phyloP scores from a whole-genome alignment of 1,140 invertebrate genomes.

The Meloidogyne chitwoodi region DNA sequence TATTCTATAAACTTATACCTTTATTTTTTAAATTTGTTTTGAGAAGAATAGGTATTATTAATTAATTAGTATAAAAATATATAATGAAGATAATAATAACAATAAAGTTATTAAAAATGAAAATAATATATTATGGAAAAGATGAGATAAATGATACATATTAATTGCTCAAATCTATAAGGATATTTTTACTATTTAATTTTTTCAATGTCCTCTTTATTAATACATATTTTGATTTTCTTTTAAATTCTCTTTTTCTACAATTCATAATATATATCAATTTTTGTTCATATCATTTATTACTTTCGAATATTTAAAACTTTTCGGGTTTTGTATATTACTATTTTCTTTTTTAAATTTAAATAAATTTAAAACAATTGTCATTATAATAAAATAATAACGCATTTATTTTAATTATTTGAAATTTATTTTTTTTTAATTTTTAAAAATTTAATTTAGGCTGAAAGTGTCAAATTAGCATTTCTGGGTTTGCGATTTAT shows the following conservation, averaged over 20 bases:
- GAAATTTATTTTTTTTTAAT: neutral
- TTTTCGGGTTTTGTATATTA: neutral
- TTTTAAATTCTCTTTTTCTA: neutral
- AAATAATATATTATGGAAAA: neutral
- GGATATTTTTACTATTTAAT: no score
- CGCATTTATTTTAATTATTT: no score
- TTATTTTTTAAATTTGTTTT: neutral
- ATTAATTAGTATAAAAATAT: neutral
- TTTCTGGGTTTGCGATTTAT: conserved; percentile 89
- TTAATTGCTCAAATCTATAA: no score
- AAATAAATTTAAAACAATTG: no score
- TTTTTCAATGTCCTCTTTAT: no score
- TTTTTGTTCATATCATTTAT: neutral
- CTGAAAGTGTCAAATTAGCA: conserved; percentile 76
- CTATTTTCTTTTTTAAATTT: neutral
- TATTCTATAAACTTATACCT: neutral
- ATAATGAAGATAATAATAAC: neutral
- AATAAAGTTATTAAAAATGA: neutral
- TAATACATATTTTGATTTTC: no score
- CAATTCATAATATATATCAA: neutral
- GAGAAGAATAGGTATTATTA: neutral
- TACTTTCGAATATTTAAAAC: neutral
- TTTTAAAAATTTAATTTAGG: conserved; percentile 65
- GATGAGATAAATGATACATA: no score
- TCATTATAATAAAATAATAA: no score